Evolutionary conservation across 2,888 invertebrate genomes (phyloP), one percentile per base, ranked within the genome.

Genomic region (Lasioglossum morio): DNA sequence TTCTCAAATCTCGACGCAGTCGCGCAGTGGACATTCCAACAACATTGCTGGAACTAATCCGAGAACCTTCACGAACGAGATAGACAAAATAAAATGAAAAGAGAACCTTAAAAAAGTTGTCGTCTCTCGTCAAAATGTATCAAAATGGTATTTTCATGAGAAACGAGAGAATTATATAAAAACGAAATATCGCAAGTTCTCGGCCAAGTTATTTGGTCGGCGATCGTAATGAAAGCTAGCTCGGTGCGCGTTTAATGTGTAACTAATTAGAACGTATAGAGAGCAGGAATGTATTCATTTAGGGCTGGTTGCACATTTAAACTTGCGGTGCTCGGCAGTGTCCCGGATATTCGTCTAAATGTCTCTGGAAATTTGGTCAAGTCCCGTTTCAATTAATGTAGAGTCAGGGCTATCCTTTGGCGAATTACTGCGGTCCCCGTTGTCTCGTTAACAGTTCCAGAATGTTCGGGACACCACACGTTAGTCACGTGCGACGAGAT

Each of bases 391-490:
- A 82, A 77, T 77, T 48, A 73, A 86, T 77, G 66, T 27, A 23
- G 53, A 69, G 53, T 72, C 57, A 23, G 46, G 40, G 34, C 53
- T 72, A 70, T 63, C 63, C 66, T 77, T 85, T 77, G 60, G 72
- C 80, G 69, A 82, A 89, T 85, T 88, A 87, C 81, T 82, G 37
- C 12, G 69, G 74, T 88, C 85, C 80, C 88, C 30, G 70, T 77
- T 81, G 83, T 48, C 81, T 85, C 88, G 77, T 90, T 85, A 86
- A 82, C 77, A 82, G 78, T 89, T 87, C 48, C 60, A 30, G 75
- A 48, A 40, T 66, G 76, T 79, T 84, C 43, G 34, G 69, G 30
- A 37, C 48, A 14, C 66, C 34, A 48, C 60, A 72, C 83, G 77
- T 80, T 86, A 86, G 82, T 87, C 84, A 82, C 84, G 82, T 70